Evolutionary conservation across 2,888 invertebrate genomes (phyloP), one percentile per base, ranked within the genome.

Genomic region (Neoascia interrupta): DNA sequence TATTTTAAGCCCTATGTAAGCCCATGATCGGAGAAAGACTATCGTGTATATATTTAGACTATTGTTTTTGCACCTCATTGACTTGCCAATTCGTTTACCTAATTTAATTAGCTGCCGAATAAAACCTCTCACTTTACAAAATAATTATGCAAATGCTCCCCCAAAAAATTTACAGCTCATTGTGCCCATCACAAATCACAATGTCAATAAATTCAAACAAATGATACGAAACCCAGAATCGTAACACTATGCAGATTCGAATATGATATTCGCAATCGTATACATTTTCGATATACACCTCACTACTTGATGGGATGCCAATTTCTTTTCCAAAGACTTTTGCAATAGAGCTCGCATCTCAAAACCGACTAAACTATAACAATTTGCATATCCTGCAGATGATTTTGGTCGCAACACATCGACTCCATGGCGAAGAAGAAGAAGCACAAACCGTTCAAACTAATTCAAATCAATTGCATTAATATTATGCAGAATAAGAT

Each of bases 401-500:
- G 18, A 43, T 26, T 21, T 13, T 45, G 11, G 21, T 41, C 45
- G 21, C 26, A 18, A 34, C 34, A 18, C 18, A 28, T 16, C n/a
- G 8, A 23, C 8, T 31, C 31, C 8, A n/a, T 6, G 8, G 13
- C 28, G 8, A 19, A 2, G 8, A 4, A 3, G 16, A n/a, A 15
- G 26, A 26, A 28, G 23, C 10, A 8, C 37, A 34, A 13, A 37
- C 11, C 18, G 5, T 39, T 51, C 5, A 43, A 70, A 60, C 64
- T 34, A 39, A 68, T 76, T 60, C 64, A 28, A 54, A 51, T 26
- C 56, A 70, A 70, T 70, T 76, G 53, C 70, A 28, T 53, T 72
- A 72, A 72, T 70, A 21, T 41, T 66, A 72, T 70, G 36, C 60
- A 39, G 54, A 72, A 45, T 47, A 6, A 47, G 54, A 47, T 76